Evolutionary conservation across 2,797 vertebrate genomes (phyloP).

Genomic region (Tenualosa ilisha): DNA sequence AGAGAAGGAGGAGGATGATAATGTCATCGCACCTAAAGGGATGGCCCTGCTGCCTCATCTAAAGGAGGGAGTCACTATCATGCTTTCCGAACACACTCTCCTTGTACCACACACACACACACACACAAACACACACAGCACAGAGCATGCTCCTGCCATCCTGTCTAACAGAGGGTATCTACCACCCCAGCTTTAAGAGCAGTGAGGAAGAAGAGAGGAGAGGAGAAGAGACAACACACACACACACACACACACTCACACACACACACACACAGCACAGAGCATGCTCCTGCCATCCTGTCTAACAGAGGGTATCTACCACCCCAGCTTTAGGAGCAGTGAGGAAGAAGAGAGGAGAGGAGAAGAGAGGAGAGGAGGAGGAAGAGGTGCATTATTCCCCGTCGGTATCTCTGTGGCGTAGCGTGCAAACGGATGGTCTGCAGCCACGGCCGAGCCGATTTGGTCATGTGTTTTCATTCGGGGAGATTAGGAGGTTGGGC

Average conservation of each 20-base stretch:
- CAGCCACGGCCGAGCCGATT: background rate
- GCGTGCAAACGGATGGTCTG: background rate
- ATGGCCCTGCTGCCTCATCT: background rate
- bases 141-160: background rate
- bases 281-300: background rate
- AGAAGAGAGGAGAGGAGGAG: background rate
- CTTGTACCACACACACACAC: background rate
- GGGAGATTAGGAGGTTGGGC: slow-evolving; percentile 36
- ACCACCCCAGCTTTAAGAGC: background rate
- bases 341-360: background rate
- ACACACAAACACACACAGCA: background rate
- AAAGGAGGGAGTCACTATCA: background rate
- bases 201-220: background rate
- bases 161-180: background rate
- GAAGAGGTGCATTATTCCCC: background rate
- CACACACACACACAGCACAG: background rate
- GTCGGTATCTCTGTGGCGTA: background rate
- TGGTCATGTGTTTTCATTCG: slow-evolving; percentile 27
- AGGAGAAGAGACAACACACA: background rate
- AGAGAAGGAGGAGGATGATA: slow-evolving; percentile 1
- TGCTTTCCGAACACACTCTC: background rate
- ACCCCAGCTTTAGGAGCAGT: background rate
- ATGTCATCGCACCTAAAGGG: background rate
- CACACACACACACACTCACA: background rate
- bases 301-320: background rate